phyloP scores from a whole-genome alignment of 64 coral and sea anemone genomes.

The Actinia equina region DNA sequence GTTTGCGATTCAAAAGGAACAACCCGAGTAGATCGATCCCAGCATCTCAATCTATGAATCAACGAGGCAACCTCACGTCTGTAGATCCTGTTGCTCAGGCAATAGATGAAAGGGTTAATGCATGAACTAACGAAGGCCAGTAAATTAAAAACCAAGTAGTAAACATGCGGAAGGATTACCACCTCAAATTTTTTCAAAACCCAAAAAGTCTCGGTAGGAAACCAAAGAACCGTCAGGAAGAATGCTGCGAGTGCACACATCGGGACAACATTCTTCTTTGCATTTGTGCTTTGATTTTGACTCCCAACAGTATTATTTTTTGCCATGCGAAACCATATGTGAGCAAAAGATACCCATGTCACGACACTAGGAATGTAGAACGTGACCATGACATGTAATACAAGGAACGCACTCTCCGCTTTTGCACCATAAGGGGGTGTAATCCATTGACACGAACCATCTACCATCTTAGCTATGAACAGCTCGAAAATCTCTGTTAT shows the following conservation, averaged over 20 bases:
- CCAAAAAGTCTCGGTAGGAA: conserved; percentile 48
- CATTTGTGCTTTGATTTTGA: background rate
- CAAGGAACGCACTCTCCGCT: conserved; percentile 16
- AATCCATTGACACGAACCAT: conserved; percentile 13
- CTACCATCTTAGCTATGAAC: background rate
- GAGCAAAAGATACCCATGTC: conserved; percentile 42
- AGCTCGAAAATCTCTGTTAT: conserved; percentile 16
- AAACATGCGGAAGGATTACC: conserved; percentile 3
- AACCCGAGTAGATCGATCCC: background rate
- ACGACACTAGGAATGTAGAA: conserved; percentile 46
- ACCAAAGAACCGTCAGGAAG: conserved; percentile 40
- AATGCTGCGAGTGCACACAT: conserved; percentile 45
- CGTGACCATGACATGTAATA: conserved; percentile 27
- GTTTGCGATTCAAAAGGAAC: background rate
- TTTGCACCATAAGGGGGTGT: background rate
- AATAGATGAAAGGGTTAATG: conserved; percentile 28
- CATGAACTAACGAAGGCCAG: conserved; percentile 27
- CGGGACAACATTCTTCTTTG: conserved; percentile 17
- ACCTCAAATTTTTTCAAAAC: conserved; percentile 30
- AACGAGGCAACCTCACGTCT: background rate
- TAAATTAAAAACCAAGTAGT: conserved; percentile 6
- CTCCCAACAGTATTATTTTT: background rate
- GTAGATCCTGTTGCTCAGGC: conserved; percentile 14
- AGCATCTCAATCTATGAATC: background rate
- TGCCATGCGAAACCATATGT: conserved; percentile 34